phyloP scores from a whole-genome alignment of 2,113 vertebrate genomes.

The Leuciscus idus region DNA sequence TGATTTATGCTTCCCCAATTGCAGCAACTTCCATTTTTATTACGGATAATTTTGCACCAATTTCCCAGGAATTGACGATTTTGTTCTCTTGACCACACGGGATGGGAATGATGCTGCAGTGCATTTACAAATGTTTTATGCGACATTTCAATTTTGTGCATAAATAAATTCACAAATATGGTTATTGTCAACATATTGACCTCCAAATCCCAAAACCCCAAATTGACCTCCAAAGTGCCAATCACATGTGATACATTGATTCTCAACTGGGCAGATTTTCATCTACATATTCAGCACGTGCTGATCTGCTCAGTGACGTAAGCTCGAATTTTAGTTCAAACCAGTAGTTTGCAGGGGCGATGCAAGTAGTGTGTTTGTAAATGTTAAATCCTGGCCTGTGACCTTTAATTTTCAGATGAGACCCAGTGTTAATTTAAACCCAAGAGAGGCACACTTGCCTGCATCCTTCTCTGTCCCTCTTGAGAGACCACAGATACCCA shows the following conservation, averaged over 20 bases:
- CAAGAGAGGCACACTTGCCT: conserved; percentile 37
- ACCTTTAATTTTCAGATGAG: conserved; percentile 65
- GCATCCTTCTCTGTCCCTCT: conserved; percentile 2
- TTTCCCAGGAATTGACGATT: too few species aligned
- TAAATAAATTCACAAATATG: too few species aligned
- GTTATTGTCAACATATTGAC: not conserved
- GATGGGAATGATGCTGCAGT: too few species aligned
- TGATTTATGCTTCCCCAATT: too few species aligned
- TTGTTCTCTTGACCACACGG: too few species aligned
- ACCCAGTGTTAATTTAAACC: conserved; percentile 67
- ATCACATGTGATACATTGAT: not conserved
- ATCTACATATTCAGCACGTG: not conserved
- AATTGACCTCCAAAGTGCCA: not conserved
- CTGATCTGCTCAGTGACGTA: not conserved
- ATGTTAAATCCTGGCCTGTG: conserved; percentile 56
- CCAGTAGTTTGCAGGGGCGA: not conserved
- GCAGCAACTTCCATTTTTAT: too few species aligned
- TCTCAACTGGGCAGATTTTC: not conserved
- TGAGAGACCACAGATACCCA: conserved; percentile 47
- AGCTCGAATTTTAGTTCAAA: not conserved
- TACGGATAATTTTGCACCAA: too few species aligned
- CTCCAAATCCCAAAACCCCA: not conserved
- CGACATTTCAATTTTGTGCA: too few species aligned
- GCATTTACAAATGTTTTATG: too few species aligned
- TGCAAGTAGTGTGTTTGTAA: conserved; percentile 37